These are phyloP conservation scores for Lithobates pipiens DNA, from an alignment of 2,797 vertebrate genomes.

Conservation along the genomic window DNA sequence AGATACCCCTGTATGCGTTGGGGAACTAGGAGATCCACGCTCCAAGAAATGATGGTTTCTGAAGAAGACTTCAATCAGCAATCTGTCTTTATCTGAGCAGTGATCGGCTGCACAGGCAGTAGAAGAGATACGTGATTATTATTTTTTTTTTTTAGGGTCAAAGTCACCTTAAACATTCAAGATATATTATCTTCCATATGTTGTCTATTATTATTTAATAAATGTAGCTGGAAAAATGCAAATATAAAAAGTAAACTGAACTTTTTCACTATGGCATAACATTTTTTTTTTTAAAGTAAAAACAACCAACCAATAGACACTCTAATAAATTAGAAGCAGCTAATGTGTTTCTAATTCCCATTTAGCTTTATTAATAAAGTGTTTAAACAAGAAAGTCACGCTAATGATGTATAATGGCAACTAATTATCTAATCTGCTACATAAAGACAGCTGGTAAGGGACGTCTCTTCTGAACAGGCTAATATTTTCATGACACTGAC, in stretches of 20 bases:
- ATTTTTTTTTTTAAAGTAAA: neutral
- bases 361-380: slow-evolving; percentile 74
- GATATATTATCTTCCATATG: no score
- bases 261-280: neutral
- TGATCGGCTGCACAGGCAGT: no score
- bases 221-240: neutral
- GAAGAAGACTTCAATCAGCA: no score
- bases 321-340: neutral
- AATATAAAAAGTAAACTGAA: neutral
- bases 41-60: no score
- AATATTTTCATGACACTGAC: slow-evolving; percentile 60
- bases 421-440: slow-evolving; percentile 79
- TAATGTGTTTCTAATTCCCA: slow-evolving; percentile 65
- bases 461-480: slow-evolving; percentile 73
- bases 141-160: no score
- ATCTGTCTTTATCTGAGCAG: no score
- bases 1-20: no score
- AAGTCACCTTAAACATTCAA: no score
- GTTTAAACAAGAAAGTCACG: slow-evolving; percentile 77
- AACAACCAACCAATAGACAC: neutral
- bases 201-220: no score
- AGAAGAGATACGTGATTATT: no score
- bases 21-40: no score
- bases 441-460: slow-evolving; percentile 82
- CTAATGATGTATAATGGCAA: slow-evolving; percentile 80